A percentile compares a stretch with the other conserved stretches of the same genome.
Conservation (phyloP, 2,797 vertebrate genomes). For the Lithobates pipiens region DNA sequence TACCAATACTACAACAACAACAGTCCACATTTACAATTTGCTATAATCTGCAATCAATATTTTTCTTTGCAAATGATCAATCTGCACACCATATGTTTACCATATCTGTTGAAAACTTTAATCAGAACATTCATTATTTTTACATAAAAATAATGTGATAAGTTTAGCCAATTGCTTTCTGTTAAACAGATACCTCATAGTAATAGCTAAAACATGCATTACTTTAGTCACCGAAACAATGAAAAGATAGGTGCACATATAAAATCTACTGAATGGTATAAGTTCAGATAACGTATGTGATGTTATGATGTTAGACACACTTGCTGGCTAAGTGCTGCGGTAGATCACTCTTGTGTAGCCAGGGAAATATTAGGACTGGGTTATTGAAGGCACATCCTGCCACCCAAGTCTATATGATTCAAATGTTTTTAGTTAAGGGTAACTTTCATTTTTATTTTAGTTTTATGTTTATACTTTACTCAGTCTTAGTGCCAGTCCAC, state of each 20-base stretch:
- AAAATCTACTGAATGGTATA: background rate
- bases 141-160: background rate
- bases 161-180: background rate
- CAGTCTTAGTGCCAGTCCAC: too few relatives aligned
- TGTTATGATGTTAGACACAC: too few relatives aligned
- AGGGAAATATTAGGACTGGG: too few relatives aligned
- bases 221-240: background rate
- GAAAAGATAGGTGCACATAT: too few relatives aligned
- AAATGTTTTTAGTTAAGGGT: too few relatives aligned
- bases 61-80: background rate
- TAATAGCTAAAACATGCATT: background rate
- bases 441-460: too few relatives aligned
- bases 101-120: background rate
- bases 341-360: too few relatives aligned
- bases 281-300: too few relatives aligned
- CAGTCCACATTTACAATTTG: background rate
- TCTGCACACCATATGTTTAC: background rate
- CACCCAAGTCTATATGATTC: too few relatives aligned
- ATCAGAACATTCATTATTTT: background rate
- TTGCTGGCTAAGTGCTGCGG: too few relatives aligned
- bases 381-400: too few relatives aligned
- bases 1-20: background rate
- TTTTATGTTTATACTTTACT: too few relatives aligned
- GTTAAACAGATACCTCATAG: background rate
- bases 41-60: background rate